phyloP scores from a whole-genome alignment of 2,797 vertebrate species.

The Craterocephalus amniculus region DNA sequence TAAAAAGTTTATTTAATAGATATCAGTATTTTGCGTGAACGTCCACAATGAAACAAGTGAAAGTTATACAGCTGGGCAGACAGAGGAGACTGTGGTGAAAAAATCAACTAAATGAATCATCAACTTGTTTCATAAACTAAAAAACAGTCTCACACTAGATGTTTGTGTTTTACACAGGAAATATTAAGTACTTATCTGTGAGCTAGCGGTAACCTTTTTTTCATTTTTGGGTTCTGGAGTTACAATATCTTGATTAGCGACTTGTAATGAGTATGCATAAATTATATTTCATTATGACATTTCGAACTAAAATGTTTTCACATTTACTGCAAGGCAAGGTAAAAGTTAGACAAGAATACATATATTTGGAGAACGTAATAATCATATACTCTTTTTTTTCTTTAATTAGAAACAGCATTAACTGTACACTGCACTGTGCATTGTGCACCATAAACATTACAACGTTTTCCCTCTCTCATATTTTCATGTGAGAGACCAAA shows the following conservation, averaged over 20 bases:
- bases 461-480: conserved; percentile 51
- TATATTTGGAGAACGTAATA: conserved; percentile 8
- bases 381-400: conserved; percentile 26
- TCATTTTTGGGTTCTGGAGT: background rate
- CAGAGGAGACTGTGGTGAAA: background rate
- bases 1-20: background rate
- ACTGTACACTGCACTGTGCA: conserved; percentile 77
- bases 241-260: background rate
- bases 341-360: background rate
- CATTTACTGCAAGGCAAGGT: background rate
- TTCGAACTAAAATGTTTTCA: background rate
- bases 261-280: background rate
- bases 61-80: background rate
- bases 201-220: background rate
- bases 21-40: background rate
- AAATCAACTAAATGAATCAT: background rate
- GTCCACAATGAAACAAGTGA: background rate
- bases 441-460: conserved; percentile 72
- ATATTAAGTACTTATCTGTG: background rate
- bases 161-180: background rate
- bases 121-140: background rate
- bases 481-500: conserved; percentile 70
- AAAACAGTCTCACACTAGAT: background rate
- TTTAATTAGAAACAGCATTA: conserved; percentile 80
- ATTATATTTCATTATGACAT: background rate